Evolutionary conservation across 2,888 invertebrate species (phyloP), one percentile per base, ranked within the genome.

Genomic region (Odontomyia ornata): DNA sequence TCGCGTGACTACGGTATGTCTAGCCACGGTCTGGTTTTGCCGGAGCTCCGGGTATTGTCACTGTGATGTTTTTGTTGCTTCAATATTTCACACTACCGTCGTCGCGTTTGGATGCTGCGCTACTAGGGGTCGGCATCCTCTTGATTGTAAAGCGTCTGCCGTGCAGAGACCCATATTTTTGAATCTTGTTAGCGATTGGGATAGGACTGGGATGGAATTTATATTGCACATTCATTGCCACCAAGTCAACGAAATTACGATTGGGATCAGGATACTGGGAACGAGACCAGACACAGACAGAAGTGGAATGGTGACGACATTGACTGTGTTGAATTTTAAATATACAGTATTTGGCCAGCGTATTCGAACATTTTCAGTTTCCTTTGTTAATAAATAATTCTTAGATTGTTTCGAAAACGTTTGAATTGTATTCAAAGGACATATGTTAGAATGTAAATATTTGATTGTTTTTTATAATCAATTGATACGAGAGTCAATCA

Each of bases 81-180:
- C 43, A n/a, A 23, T 47, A 47, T 46, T 69, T 69, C 47, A 69
- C 47, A 69, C 69, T 25, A 25, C 73, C 43, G 73, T 57, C 5
- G 23, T 5, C 36, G 71, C 18, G 25, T 23, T 28, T 36, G 60
- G 73, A 60, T 73, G 36, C 73, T 69, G 7, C 43, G 65, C 43
- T 69, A 47, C 47, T 13, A 72, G 36, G 73, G 73, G 73, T 73
- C 73, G 73, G 57, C 46, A 43, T 30, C 73, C 73, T 73, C 57
- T 73, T 73, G 57, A 73, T 57, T 73, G 73, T 60, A 36, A 69
- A 36, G 30, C 52, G 57, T 73, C 75, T 75, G 71, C 46, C 77
- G 36, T 65, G 67, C 77, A 69, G 76, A 75, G 78, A 78, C 78
- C 78, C 78, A 78, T 78, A 78, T 78, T 78, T 77, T 75, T 73